Conservation (phyloP, 2,797 vertebrate species). For the Sebastes vulpes region DNA sequence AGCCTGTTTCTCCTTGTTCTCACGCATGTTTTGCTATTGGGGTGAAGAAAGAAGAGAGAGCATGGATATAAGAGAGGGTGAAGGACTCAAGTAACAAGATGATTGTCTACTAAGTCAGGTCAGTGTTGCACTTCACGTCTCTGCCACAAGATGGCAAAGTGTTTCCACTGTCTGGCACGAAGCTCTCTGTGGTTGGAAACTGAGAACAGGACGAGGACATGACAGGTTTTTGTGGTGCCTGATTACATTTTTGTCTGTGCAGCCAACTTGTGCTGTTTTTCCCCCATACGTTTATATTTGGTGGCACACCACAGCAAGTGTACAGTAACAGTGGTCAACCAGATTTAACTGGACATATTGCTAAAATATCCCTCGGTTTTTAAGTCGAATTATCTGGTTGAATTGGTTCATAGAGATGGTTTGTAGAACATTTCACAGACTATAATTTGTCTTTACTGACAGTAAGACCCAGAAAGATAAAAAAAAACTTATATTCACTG, state of each 20-base stretch:
- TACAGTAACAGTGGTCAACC: not conserved
- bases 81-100: not conserved
- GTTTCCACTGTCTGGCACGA: not conserved
- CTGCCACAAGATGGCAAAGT: constrained; percentile 56
- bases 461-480: not conserved
- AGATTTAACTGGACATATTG: not conserved
- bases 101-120: too few relatives aligned
- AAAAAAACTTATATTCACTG: not conserved
- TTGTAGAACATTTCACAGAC: not conserved
- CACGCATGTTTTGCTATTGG: constrained; percentile 95
- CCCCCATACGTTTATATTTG: not conserved
- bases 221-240: constrained; percentile 16
- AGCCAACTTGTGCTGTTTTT: not conserved
- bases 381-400: constrained; percentile 3
- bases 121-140: constrained; percentile 1
- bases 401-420: not conserved
- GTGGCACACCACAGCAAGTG: constrained; percentile 9
- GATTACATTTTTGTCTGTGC: constrained; percentile 8
- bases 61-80: not conserved
- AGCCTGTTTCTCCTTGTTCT: constrained; percentile 99
- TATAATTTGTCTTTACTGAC: not conserved
- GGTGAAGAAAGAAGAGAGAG: not conserved
- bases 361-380: not conserved
- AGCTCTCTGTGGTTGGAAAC: not conserved
- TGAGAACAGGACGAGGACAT: constrained; percentile 15